A percentile compares a stretch with the other conserved stretches of the same genome.
Evolutionary conservation across 1,140 invertebrate species (phyloP).

Genomic region (Drosophila kohkoa): DNA sequence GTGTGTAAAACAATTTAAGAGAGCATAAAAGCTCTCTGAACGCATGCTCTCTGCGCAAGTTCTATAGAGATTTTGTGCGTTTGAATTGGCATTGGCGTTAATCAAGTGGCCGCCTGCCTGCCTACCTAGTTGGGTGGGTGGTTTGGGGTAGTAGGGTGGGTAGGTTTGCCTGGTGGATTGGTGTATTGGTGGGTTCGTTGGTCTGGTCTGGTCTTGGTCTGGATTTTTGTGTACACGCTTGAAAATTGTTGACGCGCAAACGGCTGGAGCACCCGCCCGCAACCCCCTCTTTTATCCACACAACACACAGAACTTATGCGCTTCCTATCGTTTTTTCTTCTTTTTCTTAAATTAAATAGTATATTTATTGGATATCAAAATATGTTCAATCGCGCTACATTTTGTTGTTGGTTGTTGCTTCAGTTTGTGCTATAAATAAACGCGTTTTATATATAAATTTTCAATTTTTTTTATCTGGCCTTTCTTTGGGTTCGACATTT

Average conservation of each 20-base stretch:
- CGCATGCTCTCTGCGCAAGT: constrained; percentile 68
- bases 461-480: constrained; percentile 37
- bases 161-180: constrained; percentile 11
- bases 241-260: constrained; percentile 79
- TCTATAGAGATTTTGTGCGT: constrained; percentile 79
- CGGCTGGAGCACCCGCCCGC: constrained; percentile 15
- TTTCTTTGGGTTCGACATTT: constrained; percentile 66
- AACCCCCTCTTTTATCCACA: no score
- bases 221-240: constrained; percentile 80
- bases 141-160: constrained; percentile 39
- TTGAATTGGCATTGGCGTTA: constrained; percentile 79
- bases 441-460: constrained; percentile 30
- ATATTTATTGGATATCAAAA: constrained; percentile 81
- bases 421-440: constrained; percentile 56
- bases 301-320: neutral
- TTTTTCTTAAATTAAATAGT: constrained; percentile 47
- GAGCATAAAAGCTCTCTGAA: constrained; percentile 60
- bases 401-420: constrained; percentile 32
- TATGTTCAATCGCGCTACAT: constrained; percentile 62
- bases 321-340: constrained; percentile 31
- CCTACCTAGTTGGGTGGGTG: constrained; percentile 13
- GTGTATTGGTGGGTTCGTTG: constrained; percentile 29
- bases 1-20: constrained; percentile 4
- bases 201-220: constrained; percentile 62
- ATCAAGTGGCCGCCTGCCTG: constrained; percentile 53